Conservation (phyloP, 2,888 invertebrate species). For the Caenorhabditis auriculariae region DNA sequence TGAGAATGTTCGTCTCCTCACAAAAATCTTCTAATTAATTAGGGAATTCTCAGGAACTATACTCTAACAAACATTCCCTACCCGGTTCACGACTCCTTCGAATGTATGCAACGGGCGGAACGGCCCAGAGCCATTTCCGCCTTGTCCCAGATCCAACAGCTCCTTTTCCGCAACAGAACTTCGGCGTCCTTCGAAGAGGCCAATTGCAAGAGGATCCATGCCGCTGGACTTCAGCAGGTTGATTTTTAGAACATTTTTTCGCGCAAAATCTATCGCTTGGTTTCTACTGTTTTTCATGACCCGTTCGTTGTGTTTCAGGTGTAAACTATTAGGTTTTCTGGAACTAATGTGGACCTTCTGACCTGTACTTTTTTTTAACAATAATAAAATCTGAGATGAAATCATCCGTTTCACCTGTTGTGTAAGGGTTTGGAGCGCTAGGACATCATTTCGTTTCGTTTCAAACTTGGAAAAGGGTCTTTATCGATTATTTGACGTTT, state of each 20-base stretch:
- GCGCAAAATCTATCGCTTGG: neutral
- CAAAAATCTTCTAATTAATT: slow-evolving; percentile 1
- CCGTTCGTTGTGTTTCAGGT: too few species aligned
- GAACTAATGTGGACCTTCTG: too few species aligned
- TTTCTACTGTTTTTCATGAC: too few species aligned
- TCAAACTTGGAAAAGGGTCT: too few species aligned
- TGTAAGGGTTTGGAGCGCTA: too few species aligned
- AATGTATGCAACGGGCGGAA: slow-evolving; percentile 34
- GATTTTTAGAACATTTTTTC: neutral
- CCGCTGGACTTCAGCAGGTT: slow-evolving; percentile 19
- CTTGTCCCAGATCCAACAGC: slow-evolving; percentile 31
- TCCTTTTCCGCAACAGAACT: slow-evolving; percentile 31
- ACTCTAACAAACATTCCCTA: slow-evolving; percentile 44
- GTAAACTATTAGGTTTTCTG: too few species aligned
- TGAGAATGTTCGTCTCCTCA: slow-evolving; percentile 24
- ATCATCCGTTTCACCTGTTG: too few species aligned
- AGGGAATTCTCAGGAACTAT: slow-evolving; percentile 37
- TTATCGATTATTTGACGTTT: too few species aligned
- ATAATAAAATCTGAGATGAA: too few species aligned
- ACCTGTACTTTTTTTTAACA: too few species aligned
- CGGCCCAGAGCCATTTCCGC: slow-evolving; percentile 25
- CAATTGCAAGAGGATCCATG: slow-evolving; percentile 29
- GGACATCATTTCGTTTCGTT: too few species aligned
- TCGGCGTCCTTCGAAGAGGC: slow-evolving; percentile 22
- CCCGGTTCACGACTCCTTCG: slow-evolving; percentile 38